phyloP scores from a whole-genome alignment of 2,888 invertebrate species.

The Macaria liturata region DNA sequence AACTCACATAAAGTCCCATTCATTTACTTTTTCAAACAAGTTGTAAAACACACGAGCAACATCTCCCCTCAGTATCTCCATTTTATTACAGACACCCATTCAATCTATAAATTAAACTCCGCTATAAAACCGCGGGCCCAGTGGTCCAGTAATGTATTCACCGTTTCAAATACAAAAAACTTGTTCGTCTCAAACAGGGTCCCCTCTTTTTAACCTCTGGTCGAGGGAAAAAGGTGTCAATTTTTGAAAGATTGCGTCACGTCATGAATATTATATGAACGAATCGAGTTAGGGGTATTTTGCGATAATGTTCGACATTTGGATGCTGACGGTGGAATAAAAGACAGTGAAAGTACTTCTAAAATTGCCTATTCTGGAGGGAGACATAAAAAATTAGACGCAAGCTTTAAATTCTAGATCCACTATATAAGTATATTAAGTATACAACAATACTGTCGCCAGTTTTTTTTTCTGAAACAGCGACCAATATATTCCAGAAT shows the following conservation, averaged over 20 bases:
- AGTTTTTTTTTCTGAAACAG: too few species aligned
- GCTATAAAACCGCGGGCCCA: constrained; percentile 54
- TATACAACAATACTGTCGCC: too few species aligned
- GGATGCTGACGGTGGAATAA: constrained; percentile 33
- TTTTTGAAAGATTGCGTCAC: constrained; percentile 82
- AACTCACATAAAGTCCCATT: too few species aligned
- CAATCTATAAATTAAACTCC: constrained; percentile 56
- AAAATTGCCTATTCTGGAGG: too few species aligned
- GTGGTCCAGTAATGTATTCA: constrained; percentile 78
- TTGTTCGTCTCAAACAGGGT: constrained; percentile 65
- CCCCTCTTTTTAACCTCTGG: constrained; percentile 42
- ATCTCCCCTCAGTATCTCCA: constrained; percentile 18
- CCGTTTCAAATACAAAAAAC: constrained; percentile 74
- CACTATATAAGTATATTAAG: too few species aligned
- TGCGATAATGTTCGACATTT: constrained; percentile 78
- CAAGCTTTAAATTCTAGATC: too few species aligned
- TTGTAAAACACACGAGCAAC: neutral
- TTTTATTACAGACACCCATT: constrained; percentile 40
- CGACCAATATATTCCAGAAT: too few species aligned
- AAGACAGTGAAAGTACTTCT: too few species aligned
- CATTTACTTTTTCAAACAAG: too few species aligned
- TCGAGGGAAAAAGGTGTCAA: constrained; percentile 77
- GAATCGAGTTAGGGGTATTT: constrained; percentile 81
- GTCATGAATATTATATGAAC: constrained; percentile 83
- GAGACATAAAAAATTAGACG: too few species aligned